phyloP scores from a whole-genome alignment of 2,113 vertebrate species.

The Setophaga petechia region DNA sequence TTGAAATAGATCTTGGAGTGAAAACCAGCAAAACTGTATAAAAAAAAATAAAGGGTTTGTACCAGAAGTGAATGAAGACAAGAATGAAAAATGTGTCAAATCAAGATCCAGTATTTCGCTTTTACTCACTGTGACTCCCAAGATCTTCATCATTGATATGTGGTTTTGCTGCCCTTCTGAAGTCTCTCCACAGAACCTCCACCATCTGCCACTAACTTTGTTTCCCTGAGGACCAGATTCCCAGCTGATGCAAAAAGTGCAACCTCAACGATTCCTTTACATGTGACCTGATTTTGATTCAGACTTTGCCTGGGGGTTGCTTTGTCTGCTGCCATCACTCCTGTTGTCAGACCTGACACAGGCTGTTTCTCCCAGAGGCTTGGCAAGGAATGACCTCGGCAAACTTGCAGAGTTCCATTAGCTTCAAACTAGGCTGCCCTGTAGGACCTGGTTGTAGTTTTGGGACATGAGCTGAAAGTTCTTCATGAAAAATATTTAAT shows the following conservation, averaged over 20 bases:
- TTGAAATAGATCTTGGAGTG: neutral
- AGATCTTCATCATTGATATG: neutral
- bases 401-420: conserved; percentile 30
- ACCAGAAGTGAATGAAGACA: neutral
- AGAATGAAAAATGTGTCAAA: neutral
- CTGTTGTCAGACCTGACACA: conserved; percentile 30
- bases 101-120: neutral
- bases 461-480: neutral
- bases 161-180: neutral
- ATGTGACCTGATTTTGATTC: conserved; percentile 15
- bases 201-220: conserved; percentile 37
- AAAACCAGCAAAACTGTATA: neutral
- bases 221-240: neutral
- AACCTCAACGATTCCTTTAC: conserved; percentile 13
- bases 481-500: conserved; percentile 4
- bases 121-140: neutral
- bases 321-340: conserved; percentile 19
- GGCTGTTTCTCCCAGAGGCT: conserved; percentile 11
- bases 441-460: neutral
- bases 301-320: conserved; percentile 36
- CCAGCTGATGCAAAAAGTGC: conserved; percentile 23
- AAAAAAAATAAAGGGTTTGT: neutral
- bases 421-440: neutral
- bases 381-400: neutral
- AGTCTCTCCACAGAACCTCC: neutral